phyloP scores from a whole-genome alignment of 2,888 invertebrate species.

The Dendrolimus houi region DNA sequence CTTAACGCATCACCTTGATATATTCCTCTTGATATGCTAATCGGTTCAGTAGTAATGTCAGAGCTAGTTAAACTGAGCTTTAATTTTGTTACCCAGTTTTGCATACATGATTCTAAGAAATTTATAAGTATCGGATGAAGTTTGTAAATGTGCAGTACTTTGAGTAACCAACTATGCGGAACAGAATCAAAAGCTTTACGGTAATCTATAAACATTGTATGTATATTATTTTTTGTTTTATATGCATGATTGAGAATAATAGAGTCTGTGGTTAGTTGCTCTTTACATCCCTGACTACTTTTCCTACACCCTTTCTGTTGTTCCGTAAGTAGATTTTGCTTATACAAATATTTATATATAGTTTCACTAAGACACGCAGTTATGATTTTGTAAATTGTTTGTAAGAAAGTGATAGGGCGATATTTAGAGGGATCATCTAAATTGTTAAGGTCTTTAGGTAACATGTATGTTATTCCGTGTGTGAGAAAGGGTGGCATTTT shows the following conservation, averaged over 20 bases:
- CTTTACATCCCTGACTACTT: slow-evolving; percentile 13
- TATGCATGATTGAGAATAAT: slow-evolving; percentile 3
- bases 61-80: not conserved
- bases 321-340: slow-evolving; percentile 14
- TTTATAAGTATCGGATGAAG: slow-evolving; percentile 5
- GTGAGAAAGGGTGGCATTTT: slow-evolving; percentile 11
- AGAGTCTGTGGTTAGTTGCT: slow-evolving; percentile 14
- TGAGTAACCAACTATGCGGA: slow-evolving; percentile 5
- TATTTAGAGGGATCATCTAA: slow-evolving; percentile 17
- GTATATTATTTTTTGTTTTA: slow-evolving; percentile 3
- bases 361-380: slow-evolving; percentile 13
- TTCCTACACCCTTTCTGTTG: slow-evolving; percentile 18
- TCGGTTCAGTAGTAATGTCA: slow-evolving; percentile 1
- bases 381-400: slow-evolving; percentile 19
- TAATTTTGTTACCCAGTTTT: slow-evolving; percentile 6
- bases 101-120: slow-evolving; percentile 5
- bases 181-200: slow-evolving; percentile 1
- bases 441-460: slow-evolving; percentile 13
- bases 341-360: slow-evolving; percentile 10
- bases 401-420: slow-evolving; percentile 21
- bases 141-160: slow-evolving; percentile 8
- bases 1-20: slow-evolving; percentile 10
- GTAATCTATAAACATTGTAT: slow-evolving; percentile 3
- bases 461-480: slow-evolving; percentile 13
- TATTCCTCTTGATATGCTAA: slow-evolving; percentile 6